Evolutionary conservation across 2,113 vertebrate species (phyloP).

Genomic region (Calyptommatus sinebrachiatus): DNA sequence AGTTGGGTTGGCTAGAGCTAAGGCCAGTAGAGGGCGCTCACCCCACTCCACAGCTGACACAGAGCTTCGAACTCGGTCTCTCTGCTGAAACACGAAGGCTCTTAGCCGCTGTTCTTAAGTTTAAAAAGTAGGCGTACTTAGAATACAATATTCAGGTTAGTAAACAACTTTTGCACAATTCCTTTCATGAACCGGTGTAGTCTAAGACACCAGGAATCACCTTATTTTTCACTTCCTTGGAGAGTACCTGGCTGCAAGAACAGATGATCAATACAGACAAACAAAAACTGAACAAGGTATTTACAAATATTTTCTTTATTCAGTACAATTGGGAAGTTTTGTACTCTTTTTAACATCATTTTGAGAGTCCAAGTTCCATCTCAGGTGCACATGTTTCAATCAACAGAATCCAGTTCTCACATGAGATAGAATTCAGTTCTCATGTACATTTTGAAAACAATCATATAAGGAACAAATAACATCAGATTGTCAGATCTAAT

Average conservation of each 20-base stretch:
- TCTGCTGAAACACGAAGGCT: too few relatives aligned
- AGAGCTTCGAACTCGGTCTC: too few relatives aligned
- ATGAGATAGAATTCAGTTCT: conserved; percentile 28
- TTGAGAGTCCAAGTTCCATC: neutral
- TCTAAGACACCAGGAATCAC: too few relatives aligned
- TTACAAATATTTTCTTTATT: neutral
- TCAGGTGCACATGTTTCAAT: neutral
- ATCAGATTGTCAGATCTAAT: conserved; percentile 71
- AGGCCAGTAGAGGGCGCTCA: too few relatives aligned
- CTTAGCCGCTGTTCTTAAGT: too few relatives aligned
- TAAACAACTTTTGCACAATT: neutral
- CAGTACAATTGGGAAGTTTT: neutral
- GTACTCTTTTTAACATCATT: neutral
- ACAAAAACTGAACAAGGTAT: neutral
- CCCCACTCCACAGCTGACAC: too few relatives aligned
- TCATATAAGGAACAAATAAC: conserved; percentile 26
- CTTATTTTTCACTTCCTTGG: neutral
- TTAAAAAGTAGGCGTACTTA: neutral
- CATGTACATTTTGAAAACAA: conserved; percentile 24
- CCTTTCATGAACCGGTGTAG: too few relatives aligned
- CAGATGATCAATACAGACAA: neutral
- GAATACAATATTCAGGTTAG: neutral
- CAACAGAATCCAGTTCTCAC: neutral
- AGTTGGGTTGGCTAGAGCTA: too few relatives aligned
- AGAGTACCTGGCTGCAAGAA: neutral